These are phyloP conservation scores for Lithobates sylvaticus DNA, from an alignment of 2,797 vertebrate species.

Conservation along the genomic window DNA sequence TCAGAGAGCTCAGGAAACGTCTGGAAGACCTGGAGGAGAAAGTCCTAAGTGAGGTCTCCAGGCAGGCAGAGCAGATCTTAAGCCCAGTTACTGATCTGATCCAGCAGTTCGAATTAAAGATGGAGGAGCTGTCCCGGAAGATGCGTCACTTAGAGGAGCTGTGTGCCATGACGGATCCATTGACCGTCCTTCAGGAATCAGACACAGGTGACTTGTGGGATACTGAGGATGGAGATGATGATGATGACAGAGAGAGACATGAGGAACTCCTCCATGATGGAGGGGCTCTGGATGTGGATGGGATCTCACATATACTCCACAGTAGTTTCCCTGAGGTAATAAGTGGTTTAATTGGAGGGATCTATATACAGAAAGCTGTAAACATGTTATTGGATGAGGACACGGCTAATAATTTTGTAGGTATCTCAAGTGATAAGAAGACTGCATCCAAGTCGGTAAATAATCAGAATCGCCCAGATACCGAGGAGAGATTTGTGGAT, in stretches of 20 bases:
- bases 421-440: too few relatives aligned
- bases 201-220: too few relatives aligned
- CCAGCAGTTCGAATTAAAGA: neutral
- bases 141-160: neutral
- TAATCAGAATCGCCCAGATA: too few relatives aligned
- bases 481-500: too few relatives aligned
- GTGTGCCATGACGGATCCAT: slow-evolving; percentile 2
- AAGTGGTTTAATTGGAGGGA: neutral
- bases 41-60: neutral
- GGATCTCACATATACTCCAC: neutral
- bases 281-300: neutral
- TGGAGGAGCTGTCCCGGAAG: neutral
- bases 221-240: too few relatives aligned
- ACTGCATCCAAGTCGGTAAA: too few relatives aligned
- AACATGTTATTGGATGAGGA: neutral
- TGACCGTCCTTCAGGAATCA: slow-evolving; percentile 10
- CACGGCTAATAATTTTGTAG: too few relatives aligned
- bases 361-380: neutral
- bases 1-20: neutral
- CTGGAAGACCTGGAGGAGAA: slow-evolving; percentile 1
- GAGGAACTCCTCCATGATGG: too few relatives aligned
- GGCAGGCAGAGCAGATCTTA: neutral
- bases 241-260: too few relatives aligned
- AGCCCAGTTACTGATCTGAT: neutral
- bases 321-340: neutral